phyloP scores from a whole-genome alignment of 1,140 invertebrate genomes.

The Manduca sexta region DNA sequence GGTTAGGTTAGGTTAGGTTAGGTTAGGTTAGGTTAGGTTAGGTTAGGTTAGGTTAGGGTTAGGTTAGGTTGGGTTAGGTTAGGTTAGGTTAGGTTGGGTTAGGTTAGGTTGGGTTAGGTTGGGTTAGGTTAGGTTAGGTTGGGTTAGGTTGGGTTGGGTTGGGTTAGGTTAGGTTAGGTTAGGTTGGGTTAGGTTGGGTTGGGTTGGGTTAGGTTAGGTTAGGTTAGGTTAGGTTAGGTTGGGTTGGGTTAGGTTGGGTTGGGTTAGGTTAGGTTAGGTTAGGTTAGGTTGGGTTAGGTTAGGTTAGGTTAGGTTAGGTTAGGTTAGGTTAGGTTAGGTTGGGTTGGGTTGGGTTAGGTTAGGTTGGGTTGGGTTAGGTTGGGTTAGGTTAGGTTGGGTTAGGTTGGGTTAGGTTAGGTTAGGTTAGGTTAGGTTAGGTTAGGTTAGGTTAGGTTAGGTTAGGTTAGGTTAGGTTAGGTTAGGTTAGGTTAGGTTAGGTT shows the following conservation, averaged over 20 bases:
- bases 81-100: slow-evolving; percentile 22
- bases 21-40: slow-evolving; percentile 23
- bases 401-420: too few relatives aligned
- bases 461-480: too few relatives aligned
- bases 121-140: slow-evolving; percentile 23
- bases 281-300: slow-evolving; percentile 27
- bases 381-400: too few relatives aligned
- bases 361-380: too few relatives aligned
- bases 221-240: slow-evolving; percentile 27
- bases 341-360: too few relatives aligned
- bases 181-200: slow-evolving; percentile 9
- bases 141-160: slow-evolving; percentile 30
- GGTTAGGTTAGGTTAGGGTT: slow-evolving; percentile 30
- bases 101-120: slow-evolving; percentile 12
- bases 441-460: too few relatives aligned
- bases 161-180: slow-evolving; percentile 24
- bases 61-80: slow-evolving; percentile 24
- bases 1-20: slow-evolving; percentile 12
- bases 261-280: slow-evolving; percentile 23
- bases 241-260: slow-evolving; percentile 27
- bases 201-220: slow-evolving; percentile 23
- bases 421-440: too few relatives aligned
- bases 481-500: too few relatives aligned
- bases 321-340: slow-evolving; percentile 31
- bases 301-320: slow-evolving; percentile 31